Evolutionary conservation across 1,140 invertebrate genomes (phyloP), one percentile per base, ranked within the genome.

Genomic region (Cotesia chilonis): DNA sequence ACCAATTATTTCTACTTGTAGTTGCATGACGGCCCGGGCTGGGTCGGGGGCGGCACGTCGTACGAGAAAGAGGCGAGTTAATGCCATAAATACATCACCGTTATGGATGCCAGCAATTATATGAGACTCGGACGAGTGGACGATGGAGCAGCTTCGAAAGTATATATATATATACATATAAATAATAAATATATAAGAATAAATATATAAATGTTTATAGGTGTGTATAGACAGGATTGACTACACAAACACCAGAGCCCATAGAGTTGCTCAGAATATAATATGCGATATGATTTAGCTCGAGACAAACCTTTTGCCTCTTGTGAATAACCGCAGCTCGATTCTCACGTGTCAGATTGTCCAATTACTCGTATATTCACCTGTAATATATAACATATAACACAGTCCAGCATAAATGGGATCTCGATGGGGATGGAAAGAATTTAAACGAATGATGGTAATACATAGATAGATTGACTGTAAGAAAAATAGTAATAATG

Each of bases 61-160:
- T 83, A 85, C 82, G 81, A 83, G 82, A 84, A 82, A 83, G 81
- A 84, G 81, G 81, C 82, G 81, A 87, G 83, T 85, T 87, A 87
- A 85, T 85, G 82, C 82, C 82, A 85, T 85, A 87, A 85, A 87
- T 85, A 85, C 80, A 87, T 87, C 84, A 85, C 82, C 80, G 83
- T 85, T 87, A 87, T 85, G 84, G 84, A 87, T 85, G 84, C 85
- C 83, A 85, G 85, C 83, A 86, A 86, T 86, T 86, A 86, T 85
- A 84, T 81, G 83, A 83, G 83, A 78, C 74, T 77, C 74, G 81
- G 69, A 83, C 80, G 81, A 60, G 64, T 47, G 38, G 61, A 84
- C 28, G 83, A 80, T 84, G 80, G 82, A 85, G 83, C 80, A 79
- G 77, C 76, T 70, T 61, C 59, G 61, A 47, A 52, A 57, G 17